Percentiles rank a stretch among this genome's conserved stretches.
Evolutionary conservation across 30 jellyfish, hydroid and myxozoan species (phyloP).

Genomic region (Hydra vulgaris): DNA sequence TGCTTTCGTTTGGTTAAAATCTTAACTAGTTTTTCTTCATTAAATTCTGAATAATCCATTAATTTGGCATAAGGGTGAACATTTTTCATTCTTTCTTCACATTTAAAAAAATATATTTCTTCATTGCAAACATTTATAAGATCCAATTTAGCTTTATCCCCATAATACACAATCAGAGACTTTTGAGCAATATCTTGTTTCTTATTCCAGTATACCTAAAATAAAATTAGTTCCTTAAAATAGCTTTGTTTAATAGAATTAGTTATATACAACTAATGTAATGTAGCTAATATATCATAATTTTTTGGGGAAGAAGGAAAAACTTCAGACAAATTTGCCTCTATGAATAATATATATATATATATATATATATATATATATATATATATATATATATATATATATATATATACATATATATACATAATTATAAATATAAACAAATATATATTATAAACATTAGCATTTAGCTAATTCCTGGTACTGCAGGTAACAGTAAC

Average conservation of each 20-base stretch:
- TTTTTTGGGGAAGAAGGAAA: background rate
- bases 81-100: constrained; percentile 34
- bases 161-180: constrained; percentile 37
- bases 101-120: constrained; percentile 15
- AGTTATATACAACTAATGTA: background rate
- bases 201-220: constrained; percentile 2
- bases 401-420: no score
- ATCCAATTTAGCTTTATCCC: constrained; percentile 30
- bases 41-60: background rate
- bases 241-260: no score
- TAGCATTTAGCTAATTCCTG: no score
- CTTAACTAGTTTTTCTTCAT: constrained; percentile 30
- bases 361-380: no score
- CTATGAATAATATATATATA: no score
- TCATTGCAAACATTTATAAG: constrained; percentile 1
- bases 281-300: background rate
- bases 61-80: constrained; percentile 20
- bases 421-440: no score
- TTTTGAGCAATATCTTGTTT: background rate
- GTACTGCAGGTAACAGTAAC: no score
- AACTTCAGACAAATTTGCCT: no score
- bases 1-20: constrained; percentile 45
- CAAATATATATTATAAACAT: no score
- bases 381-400: no score
- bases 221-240: no score